Conservation (phyloP, 1,140 invertebrate genomes). For the Muscidifurax raptorellus region DNA sequence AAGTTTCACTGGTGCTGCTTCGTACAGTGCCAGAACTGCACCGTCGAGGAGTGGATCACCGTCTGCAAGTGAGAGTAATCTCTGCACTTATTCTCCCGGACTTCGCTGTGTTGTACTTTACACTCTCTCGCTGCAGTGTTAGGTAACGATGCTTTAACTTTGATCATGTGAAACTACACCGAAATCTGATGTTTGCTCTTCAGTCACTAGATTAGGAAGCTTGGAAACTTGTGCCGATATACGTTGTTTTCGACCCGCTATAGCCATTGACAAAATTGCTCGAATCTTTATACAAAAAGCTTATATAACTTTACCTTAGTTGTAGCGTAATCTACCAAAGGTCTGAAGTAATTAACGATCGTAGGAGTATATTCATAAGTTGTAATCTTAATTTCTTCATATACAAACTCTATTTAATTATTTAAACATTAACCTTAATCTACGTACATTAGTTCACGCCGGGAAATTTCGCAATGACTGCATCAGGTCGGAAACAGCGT, state of each 20-base stretch:
- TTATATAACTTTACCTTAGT: neutral
- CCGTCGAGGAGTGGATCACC: conserved; percentile 89
- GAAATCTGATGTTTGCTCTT: too few relatives aligned
- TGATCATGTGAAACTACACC: too few relatives aligned
- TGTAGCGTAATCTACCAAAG: conserved; percentile 33
- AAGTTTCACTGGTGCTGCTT: conserved; percentile 95
- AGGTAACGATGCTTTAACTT: too few relatives aligned
- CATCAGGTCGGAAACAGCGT: conserved; percentile 14
- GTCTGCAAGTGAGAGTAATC: conserved; percentile 86
- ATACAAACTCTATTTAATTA: too few relatives aligned
- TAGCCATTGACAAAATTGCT: too few relatives aligned
- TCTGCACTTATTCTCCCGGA: too few relatives aligned
- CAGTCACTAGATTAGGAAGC: too few relatives aligned
- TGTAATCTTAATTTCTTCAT: too few relatives aligned
- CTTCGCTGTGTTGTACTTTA: too few relatives aligned
- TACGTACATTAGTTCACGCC: neutral
- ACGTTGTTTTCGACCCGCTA: conserved; percentile 35
- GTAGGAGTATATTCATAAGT: neutral
- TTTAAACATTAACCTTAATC: too few relatives aligned
- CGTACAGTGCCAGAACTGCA: conserved; percentile 90
- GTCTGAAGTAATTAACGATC: conserved; percentile 28
- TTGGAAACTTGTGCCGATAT: too few relatives aligned
- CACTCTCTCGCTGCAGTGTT: too few relatives aligned
- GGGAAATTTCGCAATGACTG: conserved; percentile 3
- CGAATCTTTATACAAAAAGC: neutral